Percentiles rank a stretch among this genome's conserved stretches.
These are phyloP conservation scores for Euspilapteryx auroguttella DNA, from an alignment of 2,888 invertebrate genomes.

Conservation along the genomic window DNA sequence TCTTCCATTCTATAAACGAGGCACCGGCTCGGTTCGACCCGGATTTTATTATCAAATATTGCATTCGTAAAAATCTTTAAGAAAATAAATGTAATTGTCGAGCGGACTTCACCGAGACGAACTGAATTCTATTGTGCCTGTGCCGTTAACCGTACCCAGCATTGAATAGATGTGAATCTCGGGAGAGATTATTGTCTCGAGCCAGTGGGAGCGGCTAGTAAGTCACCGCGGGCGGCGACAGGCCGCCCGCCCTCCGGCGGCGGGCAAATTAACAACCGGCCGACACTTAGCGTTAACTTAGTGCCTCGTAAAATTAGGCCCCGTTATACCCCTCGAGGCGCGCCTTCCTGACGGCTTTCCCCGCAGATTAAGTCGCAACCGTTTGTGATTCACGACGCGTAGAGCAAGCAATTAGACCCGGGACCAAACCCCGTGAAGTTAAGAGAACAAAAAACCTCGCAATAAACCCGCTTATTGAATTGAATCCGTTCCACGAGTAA, in stretches of 20 bases:
- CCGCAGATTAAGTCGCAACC: too few relatives aligned
- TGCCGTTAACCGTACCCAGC: constrained; percentile 13
- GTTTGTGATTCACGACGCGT: too few relatives aligned
- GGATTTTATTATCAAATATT: constrained; percentile 24
- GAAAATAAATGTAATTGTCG: constrained; percentile 12
- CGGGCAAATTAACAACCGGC: constrained; percentile 54
- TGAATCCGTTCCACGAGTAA: constrained; percentile 11
- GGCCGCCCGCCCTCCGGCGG: constrained; percentile 29
- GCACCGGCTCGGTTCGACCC: constrained; percentile 13
- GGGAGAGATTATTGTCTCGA: constrained; percentile 20
- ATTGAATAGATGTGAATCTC: constrained; percentile 25
- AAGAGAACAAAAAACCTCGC: constrained; percentile 3
- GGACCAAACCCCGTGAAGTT: too few relatives aligned
- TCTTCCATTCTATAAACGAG: constrained; percentile 23
- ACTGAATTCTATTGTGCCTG: constrained; percentile 14
- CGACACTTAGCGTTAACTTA: constrained; percentile 51
- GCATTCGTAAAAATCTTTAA: constrained; percentile 15
- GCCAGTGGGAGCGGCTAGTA: constrained; percentile 23
- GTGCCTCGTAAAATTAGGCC: constrained; percentile 57
- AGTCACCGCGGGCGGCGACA: constrained; percentile 55
- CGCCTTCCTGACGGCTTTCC: too few relatives aligned
- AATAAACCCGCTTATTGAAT: constrained; percentile 11
- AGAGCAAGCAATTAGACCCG: too few relatives aligned
- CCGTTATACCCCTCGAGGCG: constrained; percentile 23
- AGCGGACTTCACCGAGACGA: too few relatives aligned